phyloP scores from a whole-genome alignment of 1,140 invertebrate species.

The Aphelinus atriplicis region DNA sequence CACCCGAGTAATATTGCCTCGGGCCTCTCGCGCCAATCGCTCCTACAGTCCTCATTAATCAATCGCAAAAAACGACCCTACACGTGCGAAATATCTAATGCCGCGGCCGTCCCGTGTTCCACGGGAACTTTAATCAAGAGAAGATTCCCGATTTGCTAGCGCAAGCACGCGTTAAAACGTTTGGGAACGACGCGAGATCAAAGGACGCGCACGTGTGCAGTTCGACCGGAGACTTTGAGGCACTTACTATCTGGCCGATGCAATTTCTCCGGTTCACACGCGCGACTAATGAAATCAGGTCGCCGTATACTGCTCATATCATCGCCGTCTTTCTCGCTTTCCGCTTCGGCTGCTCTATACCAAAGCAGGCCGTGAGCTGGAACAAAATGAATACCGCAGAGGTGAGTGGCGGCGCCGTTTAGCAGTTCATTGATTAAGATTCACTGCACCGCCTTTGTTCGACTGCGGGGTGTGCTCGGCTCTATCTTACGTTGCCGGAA shows the following conservation, averaged over 20 bases:
- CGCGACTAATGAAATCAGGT: slow-evolving; percentile 10
- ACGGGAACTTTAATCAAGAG: background rate
- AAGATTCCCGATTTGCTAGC: background rate
- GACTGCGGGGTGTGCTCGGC: too few relatives aligned
- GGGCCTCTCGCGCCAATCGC: too few relatives aligned
- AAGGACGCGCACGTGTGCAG: too few relatives aligned
- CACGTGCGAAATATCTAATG: background rate
- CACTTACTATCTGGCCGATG: slow-evolving; percentile 6
- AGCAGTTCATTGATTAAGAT: slow-evolving; percentile 2
- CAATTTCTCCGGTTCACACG: slow-evolving; percentile 16
- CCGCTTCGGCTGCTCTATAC: too few relatives aligned
- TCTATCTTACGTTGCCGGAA: too few relatives aligned
- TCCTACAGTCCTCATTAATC: background rate
- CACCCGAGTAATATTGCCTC: too few relatives aligned
- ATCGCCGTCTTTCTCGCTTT: too few relatives aligned
- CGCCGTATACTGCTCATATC: background rate
- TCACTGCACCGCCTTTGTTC: background rate
- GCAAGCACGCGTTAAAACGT: background rate
- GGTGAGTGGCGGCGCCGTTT: background rate
- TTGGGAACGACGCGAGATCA: background rate
- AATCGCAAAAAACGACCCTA: background rate
- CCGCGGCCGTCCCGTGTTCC: background rate
- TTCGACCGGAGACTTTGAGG: background rate
- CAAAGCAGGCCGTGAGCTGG: too few relatives aligned
- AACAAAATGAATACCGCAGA: too few relatives aligned